phyloP scores from a whole-genome alignment of 2,797 vertebrate species.

The Paguma larvata region DNA sequence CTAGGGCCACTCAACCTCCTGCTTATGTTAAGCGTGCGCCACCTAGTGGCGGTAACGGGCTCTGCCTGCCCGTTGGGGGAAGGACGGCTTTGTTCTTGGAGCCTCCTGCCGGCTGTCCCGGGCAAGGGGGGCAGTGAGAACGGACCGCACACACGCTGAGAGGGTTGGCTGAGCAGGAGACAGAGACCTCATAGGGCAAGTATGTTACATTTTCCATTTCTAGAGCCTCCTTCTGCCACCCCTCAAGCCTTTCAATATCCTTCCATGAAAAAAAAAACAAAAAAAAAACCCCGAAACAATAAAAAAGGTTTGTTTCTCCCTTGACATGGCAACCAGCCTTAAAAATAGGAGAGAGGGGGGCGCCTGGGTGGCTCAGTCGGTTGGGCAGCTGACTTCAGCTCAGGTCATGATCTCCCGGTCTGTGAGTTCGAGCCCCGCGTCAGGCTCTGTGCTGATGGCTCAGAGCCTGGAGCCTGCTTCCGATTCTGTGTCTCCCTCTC shows the following conservation, averaged over 20 bases:
- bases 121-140: background rate
- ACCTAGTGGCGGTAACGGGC: background rate
- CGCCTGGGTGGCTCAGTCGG: background rate
- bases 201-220: background rate
- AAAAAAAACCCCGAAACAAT: background rate
- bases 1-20: background rate
- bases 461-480: background rate
- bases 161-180: background rate
- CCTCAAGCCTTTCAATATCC: background rate
- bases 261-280: background rate
- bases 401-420: background rate
- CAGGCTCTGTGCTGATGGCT: background rate
- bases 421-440: background rate
- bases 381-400: background rate
- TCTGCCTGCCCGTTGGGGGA: background rate
- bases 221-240: background rate
- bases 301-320: background rate
- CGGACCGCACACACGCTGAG: background rate
- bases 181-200: background rate
- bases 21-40: background rate
- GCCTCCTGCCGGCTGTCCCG: fast-evolving
- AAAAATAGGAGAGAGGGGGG: background rate
- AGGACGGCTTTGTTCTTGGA: background rate
- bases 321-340: background rate
- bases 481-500: background rate